These are phyloP conservation scores for Achlya flavicornis DNA, from an alignment of 2,888 invertebrate genomes.

Conservation along the genomic window DNA sequence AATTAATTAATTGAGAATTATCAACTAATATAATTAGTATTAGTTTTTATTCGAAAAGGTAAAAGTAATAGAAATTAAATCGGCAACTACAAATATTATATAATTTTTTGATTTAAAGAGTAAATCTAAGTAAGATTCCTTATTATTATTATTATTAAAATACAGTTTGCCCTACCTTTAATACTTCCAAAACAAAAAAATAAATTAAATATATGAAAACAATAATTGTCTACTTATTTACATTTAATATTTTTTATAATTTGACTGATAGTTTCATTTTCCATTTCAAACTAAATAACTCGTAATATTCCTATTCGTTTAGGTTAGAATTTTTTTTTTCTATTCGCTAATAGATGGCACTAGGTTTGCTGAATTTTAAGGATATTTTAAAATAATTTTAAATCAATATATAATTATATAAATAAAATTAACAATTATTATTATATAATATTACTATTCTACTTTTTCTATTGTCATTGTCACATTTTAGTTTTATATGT, in stretches of 20 bases:
- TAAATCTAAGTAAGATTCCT: too few relatives aligned
- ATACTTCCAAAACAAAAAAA: not conserved
- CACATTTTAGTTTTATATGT: not conserved
- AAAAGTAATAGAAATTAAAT: too few relatives aligned
- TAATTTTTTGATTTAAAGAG: too few relatives aligned
- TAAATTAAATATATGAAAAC: conserved; percentile 17
- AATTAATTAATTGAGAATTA: not conserved
- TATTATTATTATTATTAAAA: too few relatives aligned
- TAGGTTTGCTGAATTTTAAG: conserved; percentile 17
- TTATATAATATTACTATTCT: conserved; percentile 13
- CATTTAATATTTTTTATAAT: conserved; percentile 62
- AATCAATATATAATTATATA: conserved; percentile 36
- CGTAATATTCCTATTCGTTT: not conserved
- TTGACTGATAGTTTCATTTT: conserved; percentile 66
- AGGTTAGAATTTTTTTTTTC: not conserved
- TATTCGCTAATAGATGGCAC: conserved; percentile 34
- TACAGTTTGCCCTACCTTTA: too few relatives aligned
- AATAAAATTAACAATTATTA: conserved; percentile 25
- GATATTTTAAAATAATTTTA: conserved; percentile 8
- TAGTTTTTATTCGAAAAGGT: too few relatives aligned
- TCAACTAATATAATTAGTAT: not conserved
- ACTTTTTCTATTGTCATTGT: conserved; percentile 9
- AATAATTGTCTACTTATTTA: conserved; percentile 64
- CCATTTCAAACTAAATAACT: conserved; percentile 21
- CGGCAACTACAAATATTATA: too few relatives aligned